Conservation (phyloP, 2,113 vertebrate species). For the Phoenicopterus ruber region DNA sequence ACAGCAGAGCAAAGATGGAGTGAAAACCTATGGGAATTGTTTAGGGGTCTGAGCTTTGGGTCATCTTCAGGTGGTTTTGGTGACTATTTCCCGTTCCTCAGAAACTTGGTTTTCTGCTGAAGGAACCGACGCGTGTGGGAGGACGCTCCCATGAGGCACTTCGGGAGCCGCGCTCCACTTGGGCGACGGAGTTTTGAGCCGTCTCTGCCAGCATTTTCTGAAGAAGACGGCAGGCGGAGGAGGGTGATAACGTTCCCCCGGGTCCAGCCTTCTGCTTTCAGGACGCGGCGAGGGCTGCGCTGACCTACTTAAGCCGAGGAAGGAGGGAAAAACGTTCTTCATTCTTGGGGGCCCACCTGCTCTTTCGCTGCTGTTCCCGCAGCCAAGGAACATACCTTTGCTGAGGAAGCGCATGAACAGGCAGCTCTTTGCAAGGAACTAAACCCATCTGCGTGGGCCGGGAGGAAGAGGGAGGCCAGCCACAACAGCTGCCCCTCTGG, state of each 20-base stretch:
- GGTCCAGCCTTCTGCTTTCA: background rate
- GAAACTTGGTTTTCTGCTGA: background rate
- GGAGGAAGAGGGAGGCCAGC: conserved; percentile 37
- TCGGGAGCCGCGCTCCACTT: rapidly evolving
- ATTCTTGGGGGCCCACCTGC: background rate
- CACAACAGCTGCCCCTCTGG: background rate
- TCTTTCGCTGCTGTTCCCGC: background rate
- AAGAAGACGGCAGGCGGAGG: background rate
- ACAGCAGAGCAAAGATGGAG: background rate
- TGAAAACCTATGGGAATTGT: rapidly evolving
- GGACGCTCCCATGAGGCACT: background rate
- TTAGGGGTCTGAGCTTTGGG: background rate
- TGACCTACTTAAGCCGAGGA: background rate
- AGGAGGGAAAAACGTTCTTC: background rate
- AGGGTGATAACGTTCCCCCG: background rate
- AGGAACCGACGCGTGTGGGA: background rate
- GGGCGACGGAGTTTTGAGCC: background rate
- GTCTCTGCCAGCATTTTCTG: background rate
- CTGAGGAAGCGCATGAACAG: background rate
- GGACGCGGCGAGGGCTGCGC: rapidly evolving
- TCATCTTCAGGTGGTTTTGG: background rate
- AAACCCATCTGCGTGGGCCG: background rate
- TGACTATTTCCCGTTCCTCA: background rate
- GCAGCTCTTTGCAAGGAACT: conserved; percentile 11
- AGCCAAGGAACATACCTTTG: conserved; percentile 43